A percentile compares a stretch with the other conserved stretches of the same genome.
Evolutionary conservation across 2,113 vertebrate species (phyloP).

Genomic region (Vulpes vulpes): DNA sequence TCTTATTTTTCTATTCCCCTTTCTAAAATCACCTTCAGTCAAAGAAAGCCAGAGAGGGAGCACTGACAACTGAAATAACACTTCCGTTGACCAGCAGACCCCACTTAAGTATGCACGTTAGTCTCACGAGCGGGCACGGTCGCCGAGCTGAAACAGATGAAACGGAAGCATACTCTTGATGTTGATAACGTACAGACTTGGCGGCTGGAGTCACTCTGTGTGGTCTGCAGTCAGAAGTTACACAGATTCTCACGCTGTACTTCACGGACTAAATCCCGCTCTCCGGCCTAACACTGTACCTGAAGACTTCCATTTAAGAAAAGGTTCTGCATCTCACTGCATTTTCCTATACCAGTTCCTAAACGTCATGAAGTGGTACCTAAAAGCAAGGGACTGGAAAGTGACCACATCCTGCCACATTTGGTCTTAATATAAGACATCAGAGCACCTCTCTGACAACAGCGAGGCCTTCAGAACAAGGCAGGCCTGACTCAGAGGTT

Average conservation of each 20-base stretch:
- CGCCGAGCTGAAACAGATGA: neutral
- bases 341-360: neutral
- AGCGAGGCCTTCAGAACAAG: constrained; percentile 49
- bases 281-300: neutral
- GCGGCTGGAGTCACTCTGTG: neutral
- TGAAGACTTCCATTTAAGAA: neutral
- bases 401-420: neutral
- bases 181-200: neutral
- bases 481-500: constrained; percentile 51
- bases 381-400: constrained; percentile 12
- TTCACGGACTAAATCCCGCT: neutral
- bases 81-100: neutral
- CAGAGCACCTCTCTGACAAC: constrained; percentile 55
- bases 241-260: neutral
- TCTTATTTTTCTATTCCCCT: neutral
- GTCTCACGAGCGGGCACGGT: neutral
- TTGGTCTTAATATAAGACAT: constrained; percentile 84
- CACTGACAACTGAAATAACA: neutral
- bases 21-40: neutral
- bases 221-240: neutral
- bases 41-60: constrained; percentile 29
- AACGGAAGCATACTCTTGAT: neutral
- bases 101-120: neutral
- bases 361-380: neutral
- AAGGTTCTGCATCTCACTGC: neutral